Conservation (phyloP, 2,113 vertebrate species). For the Passer domesticus region DNA sequence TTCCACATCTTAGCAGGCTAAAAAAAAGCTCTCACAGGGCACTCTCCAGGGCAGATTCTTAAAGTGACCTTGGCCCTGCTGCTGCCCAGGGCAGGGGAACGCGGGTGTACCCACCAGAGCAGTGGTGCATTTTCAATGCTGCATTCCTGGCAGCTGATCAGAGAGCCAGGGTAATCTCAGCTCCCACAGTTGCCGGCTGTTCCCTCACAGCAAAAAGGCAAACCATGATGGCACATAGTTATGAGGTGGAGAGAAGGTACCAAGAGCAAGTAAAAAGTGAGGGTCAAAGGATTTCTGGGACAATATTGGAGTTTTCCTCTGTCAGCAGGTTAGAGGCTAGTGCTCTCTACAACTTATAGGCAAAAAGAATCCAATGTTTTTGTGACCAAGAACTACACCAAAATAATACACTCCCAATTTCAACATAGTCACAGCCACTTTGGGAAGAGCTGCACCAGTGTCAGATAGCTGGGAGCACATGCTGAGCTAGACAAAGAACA, state of each 20-base stretch:
- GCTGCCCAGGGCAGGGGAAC: background rate
- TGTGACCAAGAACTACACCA: background rate
- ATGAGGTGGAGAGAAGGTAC: background rate
- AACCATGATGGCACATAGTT: background rate
- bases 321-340: background rate
- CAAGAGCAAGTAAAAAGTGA: background rate
- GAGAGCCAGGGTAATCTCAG: slow-evolving; percentile 17
- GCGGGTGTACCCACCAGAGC: background rate
- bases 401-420: background rate
- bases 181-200: background rate
- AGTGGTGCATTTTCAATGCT: background rate
- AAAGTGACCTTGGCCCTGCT: slow-evolving; percentile 55
- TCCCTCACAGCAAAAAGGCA: slow-evolving; percentile 23
- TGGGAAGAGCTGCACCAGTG: background rate
- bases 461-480: background rate
- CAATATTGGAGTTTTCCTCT: background rate
- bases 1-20: slow-evolving; percentile 57
- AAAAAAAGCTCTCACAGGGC: slow-evolving; percentile 55
- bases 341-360: background rate
- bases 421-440: background rate
- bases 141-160: slow-evolving; percentile 58
- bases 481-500: background rate
- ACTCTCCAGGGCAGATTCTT: slow-evolving; percentile 45
- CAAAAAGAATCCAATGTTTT: background rate
- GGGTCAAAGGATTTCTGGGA: background rate